Percentiles rank a stretch among this genome's conserved stretches.
These are phyloP conservation scores for Stigmatopora nigra DNA, from an alignment of 2,113 vertebrate genomes.

Conservation along the genomic window DNA sequence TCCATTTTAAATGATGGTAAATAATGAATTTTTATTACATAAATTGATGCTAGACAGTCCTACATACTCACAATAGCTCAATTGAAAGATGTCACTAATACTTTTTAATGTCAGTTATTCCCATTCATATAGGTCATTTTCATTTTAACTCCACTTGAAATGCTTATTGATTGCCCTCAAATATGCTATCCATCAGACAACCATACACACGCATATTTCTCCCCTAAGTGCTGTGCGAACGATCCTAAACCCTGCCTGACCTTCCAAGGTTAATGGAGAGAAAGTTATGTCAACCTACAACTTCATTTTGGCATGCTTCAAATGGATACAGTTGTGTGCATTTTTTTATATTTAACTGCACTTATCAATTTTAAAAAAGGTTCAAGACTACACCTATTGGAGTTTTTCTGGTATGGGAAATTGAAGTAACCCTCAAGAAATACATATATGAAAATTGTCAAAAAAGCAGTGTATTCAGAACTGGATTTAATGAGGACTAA, in stretches of 20 bases:
- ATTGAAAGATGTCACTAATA: not conserved
- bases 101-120: not conserved
- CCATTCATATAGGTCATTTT: not conserved
- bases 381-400: not conserved
- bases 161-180: slow-evolving; percentile 1
- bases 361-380: not conserved
- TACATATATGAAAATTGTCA: too few species aligned
- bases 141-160: not conserved
- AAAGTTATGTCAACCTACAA: not conserved
- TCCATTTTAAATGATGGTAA: too few species aligned
- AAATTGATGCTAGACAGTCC: too few species aligned
- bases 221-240: not conserved
- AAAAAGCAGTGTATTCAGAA: too few species aligned
- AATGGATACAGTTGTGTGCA: not conserved
- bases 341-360: not conserved
- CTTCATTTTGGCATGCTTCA: not conserved
- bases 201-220: not conserved
- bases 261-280: not conserved
- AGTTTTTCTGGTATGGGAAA: not conserved
- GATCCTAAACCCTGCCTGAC: slow-evolving; percentile 1
- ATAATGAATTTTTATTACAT: too few species aligned
- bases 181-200: not conserved
- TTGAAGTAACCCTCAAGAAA: not conserved
- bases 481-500: too few species aligned
- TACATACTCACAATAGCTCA: too few species aligned